Evolutionary conservation across 1,140 invertebrate species (phyloP).

Genomic region (Elysia chlorotica): DNA sequence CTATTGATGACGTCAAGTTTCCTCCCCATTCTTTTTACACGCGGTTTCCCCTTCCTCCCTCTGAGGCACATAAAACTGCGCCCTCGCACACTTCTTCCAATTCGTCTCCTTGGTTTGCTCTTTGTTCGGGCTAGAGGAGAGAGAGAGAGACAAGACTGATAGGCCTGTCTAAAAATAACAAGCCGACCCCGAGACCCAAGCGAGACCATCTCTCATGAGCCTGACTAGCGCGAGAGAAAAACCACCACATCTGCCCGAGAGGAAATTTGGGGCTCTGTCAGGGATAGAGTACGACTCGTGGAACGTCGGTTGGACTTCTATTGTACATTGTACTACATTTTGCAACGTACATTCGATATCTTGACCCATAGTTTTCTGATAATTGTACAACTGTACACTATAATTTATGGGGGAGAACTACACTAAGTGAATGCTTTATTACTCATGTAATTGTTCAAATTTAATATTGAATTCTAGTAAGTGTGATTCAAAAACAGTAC

Average conservation of each 20-base stretch:
- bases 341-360: no score
- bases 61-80: neutral
- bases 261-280: constrained; percentile 14
- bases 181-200: constrained; percentile 15
- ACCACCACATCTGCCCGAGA: constrained; percentile 19
- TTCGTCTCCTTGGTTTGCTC: constrained; percentile 3
- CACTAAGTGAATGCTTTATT: no score
- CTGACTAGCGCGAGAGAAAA: constrained; percentile 19
- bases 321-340: no score
- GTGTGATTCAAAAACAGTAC: no score
- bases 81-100: neutral
- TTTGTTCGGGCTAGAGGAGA: constrained; percentile 16
- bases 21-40: neutral
- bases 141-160: constrained; percentile 15
- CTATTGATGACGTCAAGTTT: no score
- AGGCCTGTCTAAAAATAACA: constrained; percentile 27
- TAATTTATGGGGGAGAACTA: no score
- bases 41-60: neutral
- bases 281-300: no score
- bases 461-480: no score
- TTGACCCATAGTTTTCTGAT: no score
- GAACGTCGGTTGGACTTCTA: no score
- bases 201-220: constrained; percentile 8
- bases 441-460: no score
- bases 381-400: no score